Base-by-base conservation (phyloP, 1,140 invertebrate genomes). In the Protaetia brevitarsis region DNA sequence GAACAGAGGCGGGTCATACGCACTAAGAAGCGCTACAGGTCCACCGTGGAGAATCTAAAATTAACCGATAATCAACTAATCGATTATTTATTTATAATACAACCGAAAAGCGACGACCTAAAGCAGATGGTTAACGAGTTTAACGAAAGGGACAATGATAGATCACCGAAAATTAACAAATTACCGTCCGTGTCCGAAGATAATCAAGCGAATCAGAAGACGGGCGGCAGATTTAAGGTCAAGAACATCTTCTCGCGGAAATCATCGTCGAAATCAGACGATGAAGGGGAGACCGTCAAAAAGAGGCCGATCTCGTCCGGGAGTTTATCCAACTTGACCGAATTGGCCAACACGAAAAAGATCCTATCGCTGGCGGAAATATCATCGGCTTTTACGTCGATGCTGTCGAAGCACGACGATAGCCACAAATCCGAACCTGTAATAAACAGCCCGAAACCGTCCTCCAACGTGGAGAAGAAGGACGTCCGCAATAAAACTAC, bases 361-460 rank as follows among this genome's bases (percentile, higher is more conserved):
- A 57, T 69, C 36, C n/a, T 72, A 63, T 64, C 66, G 5, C 29
- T 69, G 41, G 57, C 67, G 31, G 37, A 71, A 61, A 66, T 66
- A 61, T 37, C 68, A 29, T 51, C 60, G 21, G 59, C 65, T 1
- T 31, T 71, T 13, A 51, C 51, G 19, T 64, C 69, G 1, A 64
- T 62, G 11, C 23, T 68, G 19, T 61, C 70, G 19, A 74, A 76
- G 61, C 73, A 68, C 2, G 86, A 88, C 68, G 87, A 88, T 63
- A 86, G 85, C 21, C 86, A 88, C 69, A 85, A 85, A 6, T 86
- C 85, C 0, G 77, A 84, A 70, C 7, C 13, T 13, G 79, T 81
- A 0, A 80, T 81, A 0, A 84, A 86, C 69, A 85, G 84, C 1
- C 84, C 83, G 0, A 69, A 73, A 67, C 73, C 64, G 67, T 68